Conservation (phyloP, 2,113 vertebrate species). For the Acanthochromis polyacanthus region DNA sequence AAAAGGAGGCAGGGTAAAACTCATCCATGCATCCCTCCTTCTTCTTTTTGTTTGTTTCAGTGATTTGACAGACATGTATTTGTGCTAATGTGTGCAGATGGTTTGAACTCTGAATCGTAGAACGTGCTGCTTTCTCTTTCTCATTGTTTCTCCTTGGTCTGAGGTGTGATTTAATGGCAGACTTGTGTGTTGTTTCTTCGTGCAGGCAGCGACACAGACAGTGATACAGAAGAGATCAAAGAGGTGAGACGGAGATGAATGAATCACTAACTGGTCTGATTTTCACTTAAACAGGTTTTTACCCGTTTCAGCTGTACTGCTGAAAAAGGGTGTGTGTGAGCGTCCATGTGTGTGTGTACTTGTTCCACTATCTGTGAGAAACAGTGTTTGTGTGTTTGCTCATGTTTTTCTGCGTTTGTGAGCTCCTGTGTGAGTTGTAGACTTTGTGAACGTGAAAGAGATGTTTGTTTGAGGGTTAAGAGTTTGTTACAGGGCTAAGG, state of each 20-base stretch:
- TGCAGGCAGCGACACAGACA: slow-evolving; percentile 96
- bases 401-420: neutral
- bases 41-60: neutral
- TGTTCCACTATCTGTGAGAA: no score
- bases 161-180: neutral
- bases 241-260: slow-evolving; percentile 80
- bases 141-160: neutral
- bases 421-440: no score
- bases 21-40: no score
- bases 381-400: slow-evolving; percentile 19
- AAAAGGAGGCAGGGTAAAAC: no score
- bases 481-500: neutral
- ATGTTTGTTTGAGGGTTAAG: no score
- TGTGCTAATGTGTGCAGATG: no score
- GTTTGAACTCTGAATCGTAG: no score
- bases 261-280: slow-evolving; percentile 53
- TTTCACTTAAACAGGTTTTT: slow-evolving; percentile 61
- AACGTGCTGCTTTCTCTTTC: no score
- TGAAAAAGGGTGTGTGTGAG: slow-evolving; percentile 30
- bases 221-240: slow-evolving; percentile 89
- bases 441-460: no score
- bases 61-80: neutral
- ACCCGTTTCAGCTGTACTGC: slow-evolving; percentile 41
- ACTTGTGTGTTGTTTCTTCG: slow-evolving; percentile 67
- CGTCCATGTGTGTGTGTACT: slow-evolving; percentile 6